These are phyloP conservation scores for Erannis defoliaria DNA, from an alignment of 2,888 invertebrate genomes.

Conservation along the genomic window DNA sequence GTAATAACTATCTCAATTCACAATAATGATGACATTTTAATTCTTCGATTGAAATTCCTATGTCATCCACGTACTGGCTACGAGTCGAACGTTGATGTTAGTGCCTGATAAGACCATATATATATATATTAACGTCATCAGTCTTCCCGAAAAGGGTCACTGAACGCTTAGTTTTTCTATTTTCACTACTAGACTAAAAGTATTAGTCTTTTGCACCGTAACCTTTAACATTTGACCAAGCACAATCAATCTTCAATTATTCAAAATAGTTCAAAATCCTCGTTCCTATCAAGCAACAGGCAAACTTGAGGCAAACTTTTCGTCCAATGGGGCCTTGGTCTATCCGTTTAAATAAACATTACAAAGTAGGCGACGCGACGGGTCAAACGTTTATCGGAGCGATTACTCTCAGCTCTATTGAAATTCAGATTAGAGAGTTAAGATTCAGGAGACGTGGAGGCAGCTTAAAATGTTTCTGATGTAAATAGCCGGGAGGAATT, in stretches of 20 bases:
- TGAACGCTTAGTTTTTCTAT: too few relatives aligned
- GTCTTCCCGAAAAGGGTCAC: too few relatives aligned
- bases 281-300: neutral
- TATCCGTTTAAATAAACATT: conserved; percentile 39
- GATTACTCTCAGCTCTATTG: conserved; percentile 58
- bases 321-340: neutral
- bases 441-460: conserved; percentile 53
- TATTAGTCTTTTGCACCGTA: neutral
- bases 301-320: neutral
- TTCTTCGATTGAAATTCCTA: too few relatives aligned
- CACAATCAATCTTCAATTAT: neutral
- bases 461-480: conserved; percentile 69
- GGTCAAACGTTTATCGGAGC: conserved; percentile 54
- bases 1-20: too few relatives aligned
- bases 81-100: too few relatives aligned
- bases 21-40: too few relatives aligned
- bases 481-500: conserved; percentile 57
- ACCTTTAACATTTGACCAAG: neutral
- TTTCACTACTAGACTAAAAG: too few relatives aligned
- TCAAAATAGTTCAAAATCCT: neutral
- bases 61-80: too few relatives aligned
- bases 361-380: conserved; percentile 45
- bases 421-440: conserved; percentile 69
- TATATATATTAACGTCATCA: too few relatives aligned
- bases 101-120: too few relatives aligned